Base-by-base conservation (phyloP, 2,113 vertebrate species). In the Psephotus haematonotus region DNA sequence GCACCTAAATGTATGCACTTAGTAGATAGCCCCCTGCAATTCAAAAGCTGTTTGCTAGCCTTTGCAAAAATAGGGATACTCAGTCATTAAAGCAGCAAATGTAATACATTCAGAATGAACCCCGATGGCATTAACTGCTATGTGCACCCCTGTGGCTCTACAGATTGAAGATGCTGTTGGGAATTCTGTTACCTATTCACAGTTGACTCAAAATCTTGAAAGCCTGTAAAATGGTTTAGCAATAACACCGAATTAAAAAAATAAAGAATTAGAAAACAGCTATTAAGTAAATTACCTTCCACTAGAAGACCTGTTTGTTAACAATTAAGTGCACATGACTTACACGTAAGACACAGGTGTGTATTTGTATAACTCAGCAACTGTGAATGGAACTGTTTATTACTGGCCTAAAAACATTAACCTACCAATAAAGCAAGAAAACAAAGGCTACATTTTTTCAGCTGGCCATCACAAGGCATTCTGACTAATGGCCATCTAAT, bases 281-380 rank as follows among this genome's bases (percentile, higher is more conserved):
- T 77, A 15, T 23, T 52, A 50, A 60, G 37, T 68, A 49, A 29
- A 39, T 13, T 14, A 55, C 11, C 33, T 86, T 67, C 41, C 25
- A 53, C 13, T 10, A 28, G 24, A 74, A 87, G 14, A 68, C 37
- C 53, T 69, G 29, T 23, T 46, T 29, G 47, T 43, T 72, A 79
- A 71, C 86, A 86, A 85, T 5, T 9, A 31, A 27, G 37, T 13
- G 4, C 70, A 41, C 0, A 18, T 57, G 65, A 79, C 76, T 39
- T 71, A 25, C 1, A 33, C 1, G 2, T 2, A 49, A 52, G 31
- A 63, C 74, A 78, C 3, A 31, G 4, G 22, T 1, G 6, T 7
- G 1, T 29, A 72, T 70, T 52, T 59, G 25, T 55, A 68, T 23
- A 74, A 60, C 25, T 67, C 76, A 59, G 53, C 68, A 89, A 74